Evolutionary conservation across 1,140 invertebrate genomes (phyloP), one percentile per base, ranked within the genome.

Genomic region (Aphidius ervi): DNA sequence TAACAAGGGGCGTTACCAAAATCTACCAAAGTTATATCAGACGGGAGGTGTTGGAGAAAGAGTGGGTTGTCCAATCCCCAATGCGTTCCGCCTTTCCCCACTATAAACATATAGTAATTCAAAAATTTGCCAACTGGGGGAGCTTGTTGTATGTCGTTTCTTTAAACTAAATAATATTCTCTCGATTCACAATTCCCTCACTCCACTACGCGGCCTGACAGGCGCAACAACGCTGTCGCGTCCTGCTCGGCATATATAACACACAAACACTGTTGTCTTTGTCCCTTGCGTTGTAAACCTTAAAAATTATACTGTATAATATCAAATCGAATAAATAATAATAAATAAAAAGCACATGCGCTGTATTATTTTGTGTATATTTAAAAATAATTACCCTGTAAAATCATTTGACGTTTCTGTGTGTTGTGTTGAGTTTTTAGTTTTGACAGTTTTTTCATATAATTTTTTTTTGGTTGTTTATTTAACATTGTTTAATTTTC

Each of bases 161-260:
- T 62, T 42, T 69, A 69, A 31, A 31, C 23, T 31, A 31, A 68
- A 70, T 74, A 68, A 46, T 58, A 52, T 62, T 62, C 63, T 64
- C 65, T 63, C 64, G 63, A 61, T 66, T 66, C 62, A 31, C 23
- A 31, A 66, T 72, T 72, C 68, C 74, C 71, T 75, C 74, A 76
- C 74, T 76, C 72, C 70, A 71, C 73, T 72, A 67, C 72, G 75
- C 67, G 73, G 70, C 64, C 63, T 65, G 67, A 67, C 65, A 68
- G 61, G 70, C 67, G 70, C 58, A 61, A 48, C 58, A 60, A 54
- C 52, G 56, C 54, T 54, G 48, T 61, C 56, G 43, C 53, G 48
- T 58, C 53, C 59, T 55, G 46, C 53, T 61, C 63, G 20, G 63
- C 61, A 45, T 55, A 59, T 55, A 59, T 31, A 31, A 31, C 62